These are phyloP conservation scores for Crax fasciolata DNA, from an alignment of 2,797 vertebrate species.

Conservation along the genomic window DNA sequence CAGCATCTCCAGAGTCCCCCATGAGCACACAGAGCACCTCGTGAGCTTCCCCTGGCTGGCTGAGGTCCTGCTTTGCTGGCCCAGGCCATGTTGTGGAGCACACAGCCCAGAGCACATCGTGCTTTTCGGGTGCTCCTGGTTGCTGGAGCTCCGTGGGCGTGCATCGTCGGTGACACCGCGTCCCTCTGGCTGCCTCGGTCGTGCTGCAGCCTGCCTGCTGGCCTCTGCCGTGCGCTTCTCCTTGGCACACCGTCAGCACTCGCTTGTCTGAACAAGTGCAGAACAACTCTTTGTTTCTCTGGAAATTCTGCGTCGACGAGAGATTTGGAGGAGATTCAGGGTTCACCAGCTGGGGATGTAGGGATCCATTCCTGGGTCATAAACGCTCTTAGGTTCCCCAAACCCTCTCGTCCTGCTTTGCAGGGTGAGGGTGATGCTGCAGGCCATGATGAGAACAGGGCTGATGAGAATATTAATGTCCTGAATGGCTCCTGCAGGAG, in stretches of 20 bases:
- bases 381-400: neutral
- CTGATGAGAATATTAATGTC: neutral
- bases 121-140: neutral
- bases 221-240: accelerated
- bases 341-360: neutral
- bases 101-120: accelerated
- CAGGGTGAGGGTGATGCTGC: neutral
- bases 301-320: neutral
- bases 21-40: accelerated
- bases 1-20: neutral
- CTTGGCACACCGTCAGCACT: accelerated
- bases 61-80: neutral
- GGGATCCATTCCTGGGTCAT: accelerated
- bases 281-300: neutral
- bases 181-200: accelerated
- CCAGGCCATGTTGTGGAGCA: accelerated
- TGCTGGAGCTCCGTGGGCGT: neutral
- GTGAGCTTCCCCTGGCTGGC: neutral
- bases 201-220: accelerated
- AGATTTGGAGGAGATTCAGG: neutral
- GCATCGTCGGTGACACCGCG: neutral
- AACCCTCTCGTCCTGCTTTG: neutral
- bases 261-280: neutral
- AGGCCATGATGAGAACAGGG: accelerated
- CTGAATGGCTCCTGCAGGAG: neutral